Percentiles rank a stretch among this genome's conserved stretches.
Conservation (phyloP, 1,140 invertebrate species). For the Atta texana region DNA sequence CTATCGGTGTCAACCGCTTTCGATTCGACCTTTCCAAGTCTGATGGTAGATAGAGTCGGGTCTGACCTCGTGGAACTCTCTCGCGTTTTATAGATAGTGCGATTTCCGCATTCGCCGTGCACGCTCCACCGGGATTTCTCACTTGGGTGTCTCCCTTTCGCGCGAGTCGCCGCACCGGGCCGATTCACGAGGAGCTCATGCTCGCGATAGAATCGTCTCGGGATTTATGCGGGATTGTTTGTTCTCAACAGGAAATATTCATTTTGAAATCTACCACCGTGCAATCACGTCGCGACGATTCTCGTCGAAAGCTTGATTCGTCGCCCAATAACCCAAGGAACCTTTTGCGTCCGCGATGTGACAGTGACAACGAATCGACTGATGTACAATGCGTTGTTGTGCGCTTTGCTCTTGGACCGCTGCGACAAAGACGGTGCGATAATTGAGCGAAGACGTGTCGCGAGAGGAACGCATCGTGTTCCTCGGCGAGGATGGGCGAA, state of each 20-base stretch:
- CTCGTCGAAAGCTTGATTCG: background rate
- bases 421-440: conserved; percentile 17
- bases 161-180: too few relatives aligned
- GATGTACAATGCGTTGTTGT: conserved; percentile 31
- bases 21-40: background rate
- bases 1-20: conserved; percentile 28
- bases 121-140: background rate
- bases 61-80: background rate
- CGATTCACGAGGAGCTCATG: too few relatives aligned
- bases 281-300: background rate
- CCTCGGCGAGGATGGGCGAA: conserved; percentile 70
- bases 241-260: conserved; percentile 35
- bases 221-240: conserved; percentile 8
- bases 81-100: background rate
- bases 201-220: background rate
- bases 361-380: conserved; percentile 46
- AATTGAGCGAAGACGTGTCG: conserved; percentile 15
- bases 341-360: background rate
- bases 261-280: background rate
- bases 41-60: background rate
- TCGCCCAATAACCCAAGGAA: conserved; percentile 3
- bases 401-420: background rate
- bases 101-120: conserved; percentile 18
- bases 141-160: background rate
- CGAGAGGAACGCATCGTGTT: conserved; percentile 40